A percentile compares a stretch with the other conserved stretches of the same genome.
Evolutionary conservation across 1,140 invertebrate genomes (phyloP).

Genomic region (Drosophila bocqueti): DNA sequence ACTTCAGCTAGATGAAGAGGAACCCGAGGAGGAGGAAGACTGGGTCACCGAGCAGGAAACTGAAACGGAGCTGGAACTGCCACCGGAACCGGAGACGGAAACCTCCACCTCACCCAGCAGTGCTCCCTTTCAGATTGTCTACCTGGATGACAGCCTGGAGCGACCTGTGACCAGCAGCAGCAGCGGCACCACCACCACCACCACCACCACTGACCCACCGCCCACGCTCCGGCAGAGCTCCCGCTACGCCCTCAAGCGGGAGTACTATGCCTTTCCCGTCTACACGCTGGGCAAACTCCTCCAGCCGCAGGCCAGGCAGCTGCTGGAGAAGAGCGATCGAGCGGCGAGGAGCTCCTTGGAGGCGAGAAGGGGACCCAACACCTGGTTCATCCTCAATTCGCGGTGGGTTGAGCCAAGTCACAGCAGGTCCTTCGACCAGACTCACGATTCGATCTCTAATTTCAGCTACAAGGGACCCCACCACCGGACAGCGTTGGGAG

Average conservation of each 20-base stretch:
- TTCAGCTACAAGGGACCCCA: conserved; percentile 68
- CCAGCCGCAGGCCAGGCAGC: conserved; percentile 1
- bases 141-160: conserved; percentile 70
- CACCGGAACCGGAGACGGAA: conserved; percentile 9
- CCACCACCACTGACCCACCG: background rate
- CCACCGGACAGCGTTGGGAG: conserved; percentile 17
- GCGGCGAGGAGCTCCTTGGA: conserved; percentile 20
- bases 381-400: conserved; percentile 80
- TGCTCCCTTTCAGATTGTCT: conserved; percentile 61
- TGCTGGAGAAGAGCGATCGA: conserved; percentile 24
- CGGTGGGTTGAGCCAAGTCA: conserved; percentile 42
- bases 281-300: conserved; percentile 74
- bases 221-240: conserved; percentile 54
- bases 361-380: conserved; percentile 26
- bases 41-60: conserved; percentile 4
- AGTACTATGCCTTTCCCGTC: conserved; percentile 76
- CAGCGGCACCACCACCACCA: conserved; percentile 1
- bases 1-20: background rate
- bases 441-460: background rate
- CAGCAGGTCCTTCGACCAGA: too few relatives aligned
- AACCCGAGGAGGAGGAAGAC: background rate
- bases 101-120: conserved; percentile 5
- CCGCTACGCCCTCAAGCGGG: conserved; percentile 56
- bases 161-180: conserved; percentile 20
- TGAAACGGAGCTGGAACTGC: conserved; percentile 28